Conservation (phyloP, 2,797 vertebrate species). For the Stomatorhinus walkeri region DNA sequence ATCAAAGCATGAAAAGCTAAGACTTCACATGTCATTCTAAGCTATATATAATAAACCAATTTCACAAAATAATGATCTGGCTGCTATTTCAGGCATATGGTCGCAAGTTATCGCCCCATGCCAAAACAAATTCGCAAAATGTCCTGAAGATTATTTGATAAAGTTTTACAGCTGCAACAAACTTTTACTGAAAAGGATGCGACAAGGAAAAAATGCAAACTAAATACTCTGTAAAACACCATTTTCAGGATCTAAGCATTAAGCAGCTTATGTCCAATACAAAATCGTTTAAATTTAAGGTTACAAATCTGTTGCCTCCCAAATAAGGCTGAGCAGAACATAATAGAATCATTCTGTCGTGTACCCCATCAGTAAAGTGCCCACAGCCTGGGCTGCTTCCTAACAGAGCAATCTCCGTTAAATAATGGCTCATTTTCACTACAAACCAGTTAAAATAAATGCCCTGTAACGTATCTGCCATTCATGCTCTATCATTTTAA, state of each 20-base stretch:
- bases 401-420: neutral
- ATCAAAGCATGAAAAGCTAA: constrained; percentile 28
- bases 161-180: neutral
- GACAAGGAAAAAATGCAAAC: neutral
- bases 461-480: constrained; percentile 49
- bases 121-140: neutral
- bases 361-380: neutral
- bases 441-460: constrained; percentile 12
- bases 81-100: constrained; percentile 49
- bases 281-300: neutral
- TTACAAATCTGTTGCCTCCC: neutral
- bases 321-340: neutral
- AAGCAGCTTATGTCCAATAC: neutral
- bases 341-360: neutral
- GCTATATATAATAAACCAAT: constrained; percentile 25
- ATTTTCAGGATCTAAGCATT: neutral
- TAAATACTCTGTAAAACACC: neutral
- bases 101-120: constrained; percentile 36
- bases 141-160: neutral
- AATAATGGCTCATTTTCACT: neutral
- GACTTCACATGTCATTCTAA: constrained; percentile 27
- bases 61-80: constrained; percentile 28
- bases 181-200: neutral
- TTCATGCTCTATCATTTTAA: constrained; percentile 44
- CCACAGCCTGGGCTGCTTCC: neutral